Percentiles rank a stretch among this genome's conserved stretches.
Evolutionary conservation across 2,797 vertebrate species (phyloP).

Genomic region (Mycteria americana): DNA sequence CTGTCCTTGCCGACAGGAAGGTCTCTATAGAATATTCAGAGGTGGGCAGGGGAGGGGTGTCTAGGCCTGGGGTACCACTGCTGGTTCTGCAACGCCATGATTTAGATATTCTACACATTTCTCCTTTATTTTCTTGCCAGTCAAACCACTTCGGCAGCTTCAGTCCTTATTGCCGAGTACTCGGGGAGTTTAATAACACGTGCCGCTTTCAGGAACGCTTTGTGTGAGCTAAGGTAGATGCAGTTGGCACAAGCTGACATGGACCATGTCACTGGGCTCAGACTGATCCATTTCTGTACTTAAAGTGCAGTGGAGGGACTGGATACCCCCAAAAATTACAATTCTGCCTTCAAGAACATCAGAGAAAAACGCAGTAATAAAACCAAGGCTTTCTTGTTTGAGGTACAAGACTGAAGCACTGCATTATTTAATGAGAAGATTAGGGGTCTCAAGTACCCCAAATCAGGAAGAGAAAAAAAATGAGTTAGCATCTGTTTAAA

Average conservation of each 20-base stretch:
- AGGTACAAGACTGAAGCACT: neutral
- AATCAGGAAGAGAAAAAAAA: neutral
- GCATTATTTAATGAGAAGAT: no score
- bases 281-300: fast-evolving
- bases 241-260: neutral
- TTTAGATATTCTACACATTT: neutral
- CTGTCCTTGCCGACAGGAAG: neutral
- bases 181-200: neutral
- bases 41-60: neutral
- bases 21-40: neutral
- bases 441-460: neutral
- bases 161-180: no score
- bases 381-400: neutral
- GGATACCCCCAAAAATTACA: neutral
- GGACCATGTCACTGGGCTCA: fast-evolving
- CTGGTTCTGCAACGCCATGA: neutral
- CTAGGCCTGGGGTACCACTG: neutral
- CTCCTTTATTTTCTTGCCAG: neutral
- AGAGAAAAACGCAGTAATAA: neutral
- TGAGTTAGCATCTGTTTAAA: neutral
- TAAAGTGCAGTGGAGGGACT: neutral
- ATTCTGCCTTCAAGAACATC: neutral
- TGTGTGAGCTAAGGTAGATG: neutral
- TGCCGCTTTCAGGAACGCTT: neutral
- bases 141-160: neutral